phyloP scores from a whole-genome alignment of 2,888 invertebrate genomes.

The Caenorhabditis sinica region DNA sequence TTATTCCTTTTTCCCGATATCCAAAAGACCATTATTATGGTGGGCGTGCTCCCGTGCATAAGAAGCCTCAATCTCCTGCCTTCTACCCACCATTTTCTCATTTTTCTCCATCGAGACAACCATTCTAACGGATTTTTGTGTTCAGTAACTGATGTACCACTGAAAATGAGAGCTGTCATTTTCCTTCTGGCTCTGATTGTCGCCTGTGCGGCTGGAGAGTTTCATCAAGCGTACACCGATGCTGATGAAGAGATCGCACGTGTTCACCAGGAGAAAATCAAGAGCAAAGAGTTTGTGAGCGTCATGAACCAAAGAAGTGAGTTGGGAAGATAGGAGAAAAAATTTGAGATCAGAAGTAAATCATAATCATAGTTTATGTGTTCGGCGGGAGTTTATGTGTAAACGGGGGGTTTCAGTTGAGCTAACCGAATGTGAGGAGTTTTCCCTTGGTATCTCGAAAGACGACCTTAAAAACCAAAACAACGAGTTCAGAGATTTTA shows the following conservation, averaged over 20 bases:
- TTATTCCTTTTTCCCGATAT: constrained; percentile 9
- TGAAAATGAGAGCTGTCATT: constrained; percentile 7
- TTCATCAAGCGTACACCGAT: constrained; percentile 2
- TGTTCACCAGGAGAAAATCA: background rate
- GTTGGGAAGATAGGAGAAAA: background rate
- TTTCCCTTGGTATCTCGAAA: no score
- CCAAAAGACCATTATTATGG: constrained; percentile 42
- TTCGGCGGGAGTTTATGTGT: no score
- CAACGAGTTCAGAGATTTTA: no score
- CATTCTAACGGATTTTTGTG: background rate
- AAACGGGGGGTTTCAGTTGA: no score
- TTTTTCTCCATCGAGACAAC: background rate
- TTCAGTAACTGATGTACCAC: constrained; percentile 9
- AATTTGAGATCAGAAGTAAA: no score
- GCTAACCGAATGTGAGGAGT: no score
- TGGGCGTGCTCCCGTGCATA: constrained; percentile 24
- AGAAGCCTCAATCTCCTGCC: background rate
- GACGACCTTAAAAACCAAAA: no score
- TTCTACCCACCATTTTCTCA: constrained; percentile 4
- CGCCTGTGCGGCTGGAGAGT: constrained; percentile 15
- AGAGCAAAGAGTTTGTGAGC: constrained; percentile 17
- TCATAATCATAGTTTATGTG: background rate
- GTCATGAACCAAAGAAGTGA: constrained; percentile 37
- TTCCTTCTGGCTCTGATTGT: constrained; percentile 7
- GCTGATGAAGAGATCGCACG: background rate